Evolutionary conservation across 1,140 invertebrate genomes (phyloP), one percentile per base, ranked within the genome.

Genomic region (Drosophila albomicans): DNA sequence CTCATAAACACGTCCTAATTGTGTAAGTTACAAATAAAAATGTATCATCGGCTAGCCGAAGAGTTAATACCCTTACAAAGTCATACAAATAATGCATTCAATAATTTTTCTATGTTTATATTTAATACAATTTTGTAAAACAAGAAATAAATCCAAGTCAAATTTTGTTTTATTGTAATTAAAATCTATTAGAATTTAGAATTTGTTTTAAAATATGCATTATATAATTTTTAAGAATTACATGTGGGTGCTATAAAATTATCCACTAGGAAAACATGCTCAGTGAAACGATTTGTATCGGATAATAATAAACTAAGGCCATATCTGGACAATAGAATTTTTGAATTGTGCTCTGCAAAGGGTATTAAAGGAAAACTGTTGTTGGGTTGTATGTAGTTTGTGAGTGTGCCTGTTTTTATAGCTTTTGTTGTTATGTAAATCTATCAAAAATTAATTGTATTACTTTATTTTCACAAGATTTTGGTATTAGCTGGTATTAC

Each of bases 391-490:
- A 41, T 32, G 8, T 57, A 25, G 32, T 57, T 35, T 35, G 16
- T 77, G 28, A 62, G 43, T 63, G 35, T 63, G 16, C 46, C 10
- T 56, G 59, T 56, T 38, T 38, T 48, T 61, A 16, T 54, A 41
- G n/a, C 4, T 25, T 25, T 30, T 52, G 8, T 65, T 67, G 51
- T 62, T 67, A 85, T 89, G 81, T 89, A 89, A 89, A 85, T 89
- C 85, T 89, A 89, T 89, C 81, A 74, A 89, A 89, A 89, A 90
- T 85, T 75, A 86, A 84, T 75, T 74, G 59, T 66, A 66, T 78
- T 63, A 77, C 48, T 57, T 71, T 41, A 54, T 64, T 72, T 57
- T 51, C 41, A 65, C 54, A 15, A 7, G n/a, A 46, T 35, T 48
- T 66, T 15, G 8, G 58, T 62, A 35, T 54, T 13, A 7, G 13